Percentiles rank a stretch among this genome's conserved stretches.
phyloP scores from a whole-genome alignment of 2,888 invertebrate genomes.

The Choreutis nemorana region DNA sequence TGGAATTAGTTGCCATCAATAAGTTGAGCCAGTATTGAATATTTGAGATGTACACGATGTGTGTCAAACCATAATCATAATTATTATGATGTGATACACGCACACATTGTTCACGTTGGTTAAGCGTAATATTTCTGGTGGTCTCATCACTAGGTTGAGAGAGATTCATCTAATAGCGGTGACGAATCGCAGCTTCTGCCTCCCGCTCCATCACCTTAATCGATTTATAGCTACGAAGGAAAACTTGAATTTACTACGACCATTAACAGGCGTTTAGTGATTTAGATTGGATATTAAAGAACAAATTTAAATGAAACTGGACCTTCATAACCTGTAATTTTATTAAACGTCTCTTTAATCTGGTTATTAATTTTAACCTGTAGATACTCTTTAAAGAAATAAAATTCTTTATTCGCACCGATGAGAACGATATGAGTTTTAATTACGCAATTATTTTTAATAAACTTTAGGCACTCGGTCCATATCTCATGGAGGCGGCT shows the following conservation, averaged over 20 bases:
- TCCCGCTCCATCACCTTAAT: conserved; percentile 45
- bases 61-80: too few relatives aligned
- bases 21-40: too few relatives aligned
- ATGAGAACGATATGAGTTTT: conserved; percentile 43
- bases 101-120: neutral
- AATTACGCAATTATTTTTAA: conserved; percentile 60
- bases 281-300: conserved; percentile 10
- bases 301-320: conserved; percentile 6
- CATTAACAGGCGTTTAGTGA: conserved; percentile 25
- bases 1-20: too few relatives aligned
- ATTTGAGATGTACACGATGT: too few relatives aligned
- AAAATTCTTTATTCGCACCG: conserved; percentile 22
- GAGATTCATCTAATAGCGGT: conserved; percentile 40
- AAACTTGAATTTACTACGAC: conserved; percentile 32
- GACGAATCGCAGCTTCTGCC: conserved; percentile 42
- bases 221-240: conserved; percentile 44
- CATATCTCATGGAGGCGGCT: conserved; percentile 46
- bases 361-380: neutral
- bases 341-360: neutral
- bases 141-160: conserved; percentile 26
- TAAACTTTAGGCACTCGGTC: conserved; percentile 37
- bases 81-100: neutral
- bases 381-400: neutral
- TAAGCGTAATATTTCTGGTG: too few relatives aligned
- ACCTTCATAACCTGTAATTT: conserved; percentile 7